phyloP scores from a whole-genome alignment of 2,113 vertebrate species.

The Eidolon helvum region DNA sequence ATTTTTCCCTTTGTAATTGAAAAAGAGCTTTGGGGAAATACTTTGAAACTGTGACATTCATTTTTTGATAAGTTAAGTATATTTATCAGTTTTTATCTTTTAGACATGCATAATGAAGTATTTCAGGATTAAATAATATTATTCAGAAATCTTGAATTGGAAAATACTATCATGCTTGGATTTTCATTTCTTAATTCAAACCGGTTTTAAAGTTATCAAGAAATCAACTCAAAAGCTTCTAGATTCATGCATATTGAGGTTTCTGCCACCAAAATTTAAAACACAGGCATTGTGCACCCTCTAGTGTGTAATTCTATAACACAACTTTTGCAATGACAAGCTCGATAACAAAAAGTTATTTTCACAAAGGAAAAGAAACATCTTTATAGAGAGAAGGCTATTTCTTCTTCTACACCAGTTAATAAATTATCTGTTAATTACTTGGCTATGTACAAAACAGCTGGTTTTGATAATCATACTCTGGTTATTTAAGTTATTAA shows the following conservation, averaged over 20 bases:
- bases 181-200: not conserved
- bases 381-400: not conserved
- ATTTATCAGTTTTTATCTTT: not conserved
- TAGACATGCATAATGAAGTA: not conserved
- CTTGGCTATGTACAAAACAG: not conserved
- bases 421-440: not conserved
- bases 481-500: not conserved
- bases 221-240: not conserved
- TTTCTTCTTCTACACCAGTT: not conserved
- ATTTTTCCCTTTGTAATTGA: not conserved
- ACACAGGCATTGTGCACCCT: constrained; percentile 28
- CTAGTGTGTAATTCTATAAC: not conserved
- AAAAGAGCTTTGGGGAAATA: not conserved
- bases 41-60: not conserved
- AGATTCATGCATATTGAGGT: not conserved
- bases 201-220: not conserved
- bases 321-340: not conserved
- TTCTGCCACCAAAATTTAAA: not conserved
- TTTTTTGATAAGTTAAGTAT: not conserved
- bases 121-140: not conserved
- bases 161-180: not conserved
- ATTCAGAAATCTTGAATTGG: not conserved
- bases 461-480: too few species aligned
- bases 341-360: not conserved
- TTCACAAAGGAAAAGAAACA: not conserved